Evolutionary conservation across 2,797 vertebrate genomes (phyloP), one percentile per base, ranked within the genome.

Genomic region (Myotis planiceps): DNA sequence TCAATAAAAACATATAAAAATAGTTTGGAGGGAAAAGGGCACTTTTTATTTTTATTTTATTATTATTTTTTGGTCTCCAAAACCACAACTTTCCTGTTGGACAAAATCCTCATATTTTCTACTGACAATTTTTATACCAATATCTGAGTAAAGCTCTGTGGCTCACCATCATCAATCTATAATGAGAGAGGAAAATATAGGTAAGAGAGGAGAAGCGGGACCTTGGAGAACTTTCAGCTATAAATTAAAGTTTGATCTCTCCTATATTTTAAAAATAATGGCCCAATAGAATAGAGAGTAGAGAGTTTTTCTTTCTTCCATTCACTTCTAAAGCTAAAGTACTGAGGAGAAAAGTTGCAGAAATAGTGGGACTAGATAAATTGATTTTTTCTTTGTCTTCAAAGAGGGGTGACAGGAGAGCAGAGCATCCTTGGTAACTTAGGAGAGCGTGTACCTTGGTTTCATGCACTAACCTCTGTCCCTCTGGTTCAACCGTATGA

Each of bases 211-310:
- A 96, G 63, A 80, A 69, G 87, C 14, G 42, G 55, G 88, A 78
- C 12, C 78, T 80, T 79, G 16, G 49, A 79, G 47, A 95, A 65
- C 45, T 65, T n/a, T 34, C n/a, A 66, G 25, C 37, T 82, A 79
- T 69, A 89, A 86, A 76, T 95, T 90, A 90, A 51, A 81, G 58
- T 83, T 92, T 6, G 0, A 84, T 69, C 49, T 95, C 87, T 90
- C 39, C 92, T 95, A 51, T 91, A 82, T 96, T 94, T 92, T 51
- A 94, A 89, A 96, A 95, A 69, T 83, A 76, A 96, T 55, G 32
- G 45, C 47, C 85, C 65, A 85, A 1, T 65, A 49, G 66, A 87
- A 86, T 69, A 91, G 13, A 96, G 69, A 78, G 9, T 12, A 66
- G 25, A 49, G 68, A 72, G n/a, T 68, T 95, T 78, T 83, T 72